Conservation (phyloP, 2,888 invertebrate genomes). For the Drosophila silvestris region DNA sequence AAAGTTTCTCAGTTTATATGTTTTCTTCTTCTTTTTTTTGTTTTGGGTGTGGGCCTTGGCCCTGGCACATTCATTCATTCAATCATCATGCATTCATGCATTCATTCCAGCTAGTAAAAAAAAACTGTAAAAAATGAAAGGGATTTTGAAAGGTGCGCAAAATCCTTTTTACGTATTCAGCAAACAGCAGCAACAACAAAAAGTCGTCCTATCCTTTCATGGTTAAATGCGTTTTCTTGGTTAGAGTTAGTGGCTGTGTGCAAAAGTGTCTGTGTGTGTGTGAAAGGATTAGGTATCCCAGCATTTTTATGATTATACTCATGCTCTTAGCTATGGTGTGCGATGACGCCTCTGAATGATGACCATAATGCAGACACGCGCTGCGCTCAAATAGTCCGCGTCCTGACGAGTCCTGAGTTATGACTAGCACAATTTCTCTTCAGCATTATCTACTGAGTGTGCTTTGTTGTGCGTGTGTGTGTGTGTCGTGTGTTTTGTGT, state of each 20-base stretch:
- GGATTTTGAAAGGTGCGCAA: slow-evolving; percentile 76
- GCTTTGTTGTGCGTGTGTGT: slow-evolving; percentile 4
- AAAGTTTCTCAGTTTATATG: slow-evolving; percentile 18
- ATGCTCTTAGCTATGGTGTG: slow-evolving; percentile 28
- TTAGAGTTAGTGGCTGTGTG: slow-evolving; percentile 51
- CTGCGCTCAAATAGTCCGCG: slow-evolving; percentile 38
- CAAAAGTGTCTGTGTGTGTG: slow-evolving; percentile 45
- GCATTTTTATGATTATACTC: slow-evolving; percentile 61
- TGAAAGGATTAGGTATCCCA: slow-evolving; percentile 69
- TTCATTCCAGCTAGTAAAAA: slow-evolving; percentile 56
- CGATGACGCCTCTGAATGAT: slow-evolving; percentile 64
- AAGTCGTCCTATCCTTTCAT: slow-evolving; percentile 69
- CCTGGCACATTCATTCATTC: slow-evolving; percentile 64
- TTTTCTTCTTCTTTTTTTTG: not conserved
- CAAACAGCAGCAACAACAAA: slow-evolving; percentile 44
- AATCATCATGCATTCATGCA: slow-evolving; percentile 71
- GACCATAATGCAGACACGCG: slow-evolving; percentile 65
- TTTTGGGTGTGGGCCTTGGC: slow-evolving; percentile 34
- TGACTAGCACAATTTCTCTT: slow-evolving; percentile 72
- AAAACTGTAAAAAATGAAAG: slow-evolving; percentile 50
- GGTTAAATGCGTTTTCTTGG: slow-evolving; percentile 73
- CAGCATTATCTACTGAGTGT: slow-evolving; percentile 60
- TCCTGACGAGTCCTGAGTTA: slow-evolving; percentile 63
- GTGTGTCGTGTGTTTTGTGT: slow-evolving; percentile 9
- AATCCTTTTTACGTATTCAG: slow-evolving; percentile 71